These are phyloP conservation scores for Burhinus bistriatus DNA, from an alignment of 2,113 vertebrate genomes.

Conservation along the genomic window DNA sequence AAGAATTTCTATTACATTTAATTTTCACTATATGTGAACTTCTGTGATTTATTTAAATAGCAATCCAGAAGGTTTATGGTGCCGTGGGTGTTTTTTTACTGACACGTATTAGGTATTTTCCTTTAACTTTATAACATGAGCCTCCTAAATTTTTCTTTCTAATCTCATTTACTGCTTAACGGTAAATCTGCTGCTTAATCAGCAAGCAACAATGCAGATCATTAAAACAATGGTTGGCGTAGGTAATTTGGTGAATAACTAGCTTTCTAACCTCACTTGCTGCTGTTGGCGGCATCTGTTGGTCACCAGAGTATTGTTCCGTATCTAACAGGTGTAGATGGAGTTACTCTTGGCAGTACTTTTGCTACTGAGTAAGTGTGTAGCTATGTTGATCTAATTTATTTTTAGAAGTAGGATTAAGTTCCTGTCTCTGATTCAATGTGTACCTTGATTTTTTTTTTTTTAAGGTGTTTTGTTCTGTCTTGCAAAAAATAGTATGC, in stretches of 20 bases:
- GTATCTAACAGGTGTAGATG: constrained; percentile 2
- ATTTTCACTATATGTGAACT: neutral
- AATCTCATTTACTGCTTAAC: neutral
- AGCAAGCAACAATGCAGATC: neutral
- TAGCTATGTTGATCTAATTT: constrained; percentile 55
- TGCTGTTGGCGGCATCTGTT: neutral
- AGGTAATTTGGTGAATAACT: neutral
- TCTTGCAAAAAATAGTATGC: neutral
- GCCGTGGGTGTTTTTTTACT: neutral
- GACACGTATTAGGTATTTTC: neutral
- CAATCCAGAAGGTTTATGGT: neutral
- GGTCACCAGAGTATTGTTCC: constrained; percentile 13
- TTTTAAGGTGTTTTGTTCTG: neutral
- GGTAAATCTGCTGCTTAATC: neutral
- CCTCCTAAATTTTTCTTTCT: neutral
- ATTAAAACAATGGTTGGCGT: neutral
- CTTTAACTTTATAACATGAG: neutral
- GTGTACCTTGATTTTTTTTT: neutral
- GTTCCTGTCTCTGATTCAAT: neutral
- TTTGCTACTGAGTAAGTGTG: constrained; percentile 4
- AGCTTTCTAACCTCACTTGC: neutral
- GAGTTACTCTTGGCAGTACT: constrained; percentile 51
- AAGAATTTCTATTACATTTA: neutral
- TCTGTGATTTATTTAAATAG: neutral
- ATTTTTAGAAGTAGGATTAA: constrained; percentile 66